Conservation (phyloP, 1,140 invertebrate species). For the Drosophila seguyi region DNA sequence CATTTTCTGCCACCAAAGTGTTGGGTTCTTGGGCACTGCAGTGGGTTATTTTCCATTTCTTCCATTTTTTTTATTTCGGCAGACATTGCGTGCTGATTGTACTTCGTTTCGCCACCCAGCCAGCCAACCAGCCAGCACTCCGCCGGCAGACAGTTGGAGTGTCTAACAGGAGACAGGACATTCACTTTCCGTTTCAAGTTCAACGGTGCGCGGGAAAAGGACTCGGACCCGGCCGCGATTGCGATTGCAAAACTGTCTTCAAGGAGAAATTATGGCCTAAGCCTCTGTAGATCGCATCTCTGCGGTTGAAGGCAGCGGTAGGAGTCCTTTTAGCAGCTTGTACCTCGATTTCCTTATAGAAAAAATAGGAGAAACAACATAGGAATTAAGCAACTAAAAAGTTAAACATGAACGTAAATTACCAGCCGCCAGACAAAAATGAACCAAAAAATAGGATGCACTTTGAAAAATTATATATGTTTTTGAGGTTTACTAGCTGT, state of each 20-base stretch:
- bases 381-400: conserved; percentile 49
- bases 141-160: conserved; percentile 70
- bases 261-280: conserved; percentile 15
- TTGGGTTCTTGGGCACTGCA: conserved; percentile 26
- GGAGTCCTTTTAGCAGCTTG: conserved; percentile 8
- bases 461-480: not conserved
- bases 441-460: not conserved
- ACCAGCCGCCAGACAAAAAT: conserved; percentile 50
- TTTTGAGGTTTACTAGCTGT: not conserved
- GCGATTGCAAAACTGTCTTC: conserved; percentile 12
- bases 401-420: conserved; percentile 38
- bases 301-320: not conserved
- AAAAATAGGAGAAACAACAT: conserved; percentile 12
- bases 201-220: conserved; percentile 46
- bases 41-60: conserved; percentile 40
- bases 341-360: conserved; percentile 20
- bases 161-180: conserved; percentile 77
- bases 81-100: conserved; percentile 80
- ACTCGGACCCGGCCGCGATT: not conserved
- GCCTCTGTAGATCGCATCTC: conserved; percentile 14
- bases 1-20: conserved; percentile 28
- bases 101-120: conserved; percentile 55
- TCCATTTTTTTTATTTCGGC: conserved; percentile 32
- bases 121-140: conserved; percentile 43
- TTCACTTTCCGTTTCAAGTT: conserved; percentile 84